Evolutionary conservation across 2,797 vertebrate species (phyloP).

Genomic region (Melanotaenia trifasciata): DNA sequence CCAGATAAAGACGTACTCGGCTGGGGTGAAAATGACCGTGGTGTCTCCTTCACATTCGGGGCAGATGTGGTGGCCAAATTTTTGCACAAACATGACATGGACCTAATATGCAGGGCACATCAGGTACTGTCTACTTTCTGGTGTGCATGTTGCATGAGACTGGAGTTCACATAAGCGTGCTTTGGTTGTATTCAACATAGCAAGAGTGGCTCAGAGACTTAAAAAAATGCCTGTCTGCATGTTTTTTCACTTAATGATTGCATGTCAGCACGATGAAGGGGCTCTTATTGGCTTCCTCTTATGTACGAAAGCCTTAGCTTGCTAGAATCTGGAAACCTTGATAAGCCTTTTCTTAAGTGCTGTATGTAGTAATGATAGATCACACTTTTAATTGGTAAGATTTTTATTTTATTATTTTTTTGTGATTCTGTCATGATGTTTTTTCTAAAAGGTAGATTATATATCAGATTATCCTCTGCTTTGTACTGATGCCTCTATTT

Average conservation of each 20-base stretch:
- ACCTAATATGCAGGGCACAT: conserved; percentile 89
- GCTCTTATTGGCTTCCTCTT: too few relatives aligned
- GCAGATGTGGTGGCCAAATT: conserved; percentile 89
- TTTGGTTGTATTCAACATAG: neutral
- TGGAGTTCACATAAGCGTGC: neutral
- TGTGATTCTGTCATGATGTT: too few relatives aligned
- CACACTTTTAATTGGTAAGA: neutral
- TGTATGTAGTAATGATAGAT: neutral
- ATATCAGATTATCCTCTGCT: neutral
- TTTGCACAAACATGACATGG: conserved; percentile 89
- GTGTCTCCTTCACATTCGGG: conserved; percentile 87
- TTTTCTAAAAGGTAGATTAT: too few relatives aligned
- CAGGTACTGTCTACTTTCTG: conserved; percentile 71
- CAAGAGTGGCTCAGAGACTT: neutral
- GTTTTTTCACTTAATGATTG: too few relatives aligned
- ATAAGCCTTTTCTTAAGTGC: neutral
- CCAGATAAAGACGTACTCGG: conserved; percentile 88
- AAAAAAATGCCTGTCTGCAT: too few relatives aligned
- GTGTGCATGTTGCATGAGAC: neutral
- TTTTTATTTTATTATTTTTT: too few relatives aligned
- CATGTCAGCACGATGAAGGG: too few relatives aligned
- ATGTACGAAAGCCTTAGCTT: too few relatives aligned
- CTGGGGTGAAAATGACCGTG: conserved; percentile 88
- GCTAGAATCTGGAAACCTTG: too few relatives aligned
- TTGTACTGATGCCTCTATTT: neutral